Conservation (phyloP, 2,888 invertebrate species). For the Tipula vernalis region DNA sequence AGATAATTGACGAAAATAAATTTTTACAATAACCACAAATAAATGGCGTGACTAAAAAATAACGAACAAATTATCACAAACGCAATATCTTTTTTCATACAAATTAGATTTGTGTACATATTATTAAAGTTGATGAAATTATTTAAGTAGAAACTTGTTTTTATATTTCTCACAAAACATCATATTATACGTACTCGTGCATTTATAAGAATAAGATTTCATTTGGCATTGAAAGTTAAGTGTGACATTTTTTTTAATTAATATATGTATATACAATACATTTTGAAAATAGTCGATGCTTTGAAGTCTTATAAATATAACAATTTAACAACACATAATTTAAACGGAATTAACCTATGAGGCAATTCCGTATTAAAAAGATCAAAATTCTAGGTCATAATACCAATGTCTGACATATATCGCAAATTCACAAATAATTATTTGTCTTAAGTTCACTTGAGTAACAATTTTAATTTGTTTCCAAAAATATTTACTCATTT, state of each 20-base stretch:
- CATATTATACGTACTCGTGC: not conserved
- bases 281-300: not conserved
- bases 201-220: not conserved
- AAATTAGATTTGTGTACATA: not conserved
- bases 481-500: not conserved
- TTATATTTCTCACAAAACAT: not conserved
- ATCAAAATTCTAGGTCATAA: not conserved
- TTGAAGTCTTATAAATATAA: not conserved
- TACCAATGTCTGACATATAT: not conserved
- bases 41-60: conserved; percentile 1
- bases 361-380: not conserved
- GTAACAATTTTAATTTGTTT: not conserved
- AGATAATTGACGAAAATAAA: not conserved
- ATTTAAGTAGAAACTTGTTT: not conserved
- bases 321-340: not conserved
- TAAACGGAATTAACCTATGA: not conserved
- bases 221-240: not conserved
- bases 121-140: not conserved
- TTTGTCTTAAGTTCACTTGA: not conserved
- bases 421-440: not conserved
- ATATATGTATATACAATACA: not conserved
- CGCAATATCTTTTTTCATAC: not conserved
- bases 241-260: not conserved
- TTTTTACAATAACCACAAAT: not conserved
- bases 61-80: not conserved